Base-by-base conservation (phyloP, 2,797 vertebrate species). In the Adelosebastes latens region DNA sequence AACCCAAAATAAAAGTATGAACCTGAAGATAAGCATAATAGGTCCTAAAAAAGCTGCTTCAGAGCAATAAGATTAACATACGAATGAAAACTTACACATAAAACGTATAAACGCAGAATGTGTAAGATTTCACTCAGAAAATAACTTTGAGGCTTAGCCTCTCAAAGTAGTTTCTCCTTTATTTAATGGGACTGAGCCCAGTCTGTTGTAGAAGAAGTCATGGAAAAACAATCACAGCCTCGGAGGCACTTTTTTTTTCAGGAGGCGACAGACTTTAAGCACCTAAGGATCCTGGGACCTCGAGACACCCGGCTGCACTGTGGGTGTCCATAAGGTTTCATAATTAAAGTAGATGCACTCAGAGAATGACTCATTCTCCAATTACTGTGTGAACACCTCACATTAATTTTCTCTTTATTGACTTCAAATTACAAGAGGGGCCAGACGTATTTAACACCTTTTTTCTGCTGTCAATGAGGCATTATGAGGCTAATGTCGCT, bases 341-440 rank as follows among this genome's bases (percentile, higher is more conserved):
- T 81, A 77, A 81, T 87, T 84, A 86, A 83, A 80, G 76, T 60
- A 29, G 52, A 79, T 78, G 56, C 61, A 75, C 80, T 82, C 65
- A 61, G 67, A 78, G 75, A 80, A 80, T 87, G 80, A 90, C 32
- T 91, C 83, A 79, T 65, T 61, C 83, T 80, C 60, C 67, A 64
- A 27, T 80, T 72, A 80, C 80, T 46, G 64, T 63, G 29, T 59
- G 61, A 83, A 85, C 68, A 61, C 71, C 58, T 85, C 68, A 53
- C 59, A 77, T 86, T 87, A 81, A 87, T 76, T 77, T 76, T 60
- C 55, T 84, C 75, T 88, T 87, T 87, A 90, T 89, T 80, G 82
- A 86, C 81, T 84, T 82, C 52, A 77, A 68, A 83, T 79, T 77
- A 84, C 81, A 77, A 39, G 31, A 70, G 20, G 34, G 70, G 66